Evolutionary conservation across 2,113 vertebrate genomes (phyloP), one percentile per base, ranked within the genome.

Genomic region (Turnix velox): DNA sequence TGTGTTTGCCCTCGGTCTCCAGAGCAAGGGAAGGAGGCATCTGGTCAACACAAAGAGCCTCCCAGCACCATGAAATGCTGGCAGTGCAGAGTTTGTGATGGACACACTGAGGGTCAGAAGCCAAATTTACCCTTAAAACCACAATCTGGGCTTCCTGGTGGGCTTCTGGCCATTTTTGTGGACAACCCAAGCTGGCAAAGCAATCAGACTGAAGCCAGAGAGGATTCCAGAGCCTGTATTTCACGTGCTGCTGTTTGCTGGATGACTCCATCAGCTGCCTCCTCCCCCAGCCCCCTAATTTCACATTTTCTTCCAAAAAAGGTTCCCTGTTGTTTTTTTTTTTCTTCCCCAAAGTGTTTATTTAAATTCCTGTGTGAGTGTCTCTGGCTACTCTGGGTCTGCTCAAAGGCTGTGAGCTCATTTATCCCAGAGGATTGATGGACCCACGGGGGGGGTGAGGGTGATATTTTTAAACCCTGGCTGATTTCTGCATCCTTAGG

Each of bases 291-390:
- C 48, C 84, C 65, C 49, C 6, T 18, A 88, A 96, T 93, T 93
- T 87, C 46, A 58, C 91, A 94, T 93, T 91, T 95, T 96, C 62
- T 95, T 95, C 96, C 96, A 84, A 94, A 96, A 95, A 96, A 94
- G 95, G 96, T 94, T 94, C 87, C 22, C 2, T 94, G 90, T 94
- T 94, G 95, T 92, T n/a, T n/a, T n/a, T n/a, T n/a, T n/a, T n/a
- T n/a, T n/a, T n/a, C n/a, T n/a, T n/a, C n/a, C n/a, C 76, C 40
- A 12, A 45, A 92, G 61, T 84, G 87, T 92, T 92, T 94, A 35
- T 92, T 94, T 88, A 62, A 94, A 95, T 93, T 94, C 94, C 81
- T 93, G 14, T 0, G 3, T 72, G 74, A 93, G 91, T 66, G 59
- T 74, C 69, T 84, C 88, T 82, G 91, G 73, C 92, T 91, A 82